phyloP scores from a whole-genome alignment of 2,888 invertebrate genomes.

The Gryllus longicercus region DNA sequence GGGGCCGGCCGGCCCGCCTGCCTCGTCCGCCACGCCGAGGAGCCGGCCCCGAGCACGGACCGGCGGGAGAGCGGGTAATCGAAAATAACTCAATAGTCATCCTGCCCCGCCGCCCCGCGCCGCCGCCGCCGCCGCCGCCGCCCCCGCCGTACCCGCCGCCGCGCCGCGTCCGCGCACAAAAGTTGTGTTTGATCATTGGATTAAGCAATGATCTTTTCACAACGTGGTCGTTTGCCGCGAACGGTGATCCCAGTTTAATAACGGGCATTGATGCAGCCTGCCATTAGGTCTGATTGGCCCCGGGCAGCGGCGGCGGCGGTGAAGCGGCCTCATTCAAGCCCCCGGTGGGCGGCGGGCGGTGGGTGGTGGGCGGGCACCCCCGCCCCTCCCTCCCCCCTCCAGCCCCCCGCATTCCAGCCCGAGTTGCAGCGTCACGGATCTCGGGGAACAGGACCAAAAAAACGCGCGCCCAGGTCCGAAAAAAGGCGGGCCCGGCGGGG shows the following conservation, averaged over 20 bases:
- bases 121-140: not conserved
- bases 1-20: not conserved
- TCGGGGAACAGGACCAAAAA: not conserved
- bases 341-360: not conserved
- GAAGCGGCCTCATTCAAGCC: no score
- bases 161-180: conserved; percentile 6
- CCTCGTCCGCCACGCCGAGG: not conserved
- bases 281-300: conserved; percentile 22
- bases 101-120: not conserved
- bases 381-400: conserved; percentile 19
- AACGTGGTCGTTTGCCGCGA: conserved; percentile 22
- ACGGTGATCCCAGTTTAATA: conserved; percentile 29
- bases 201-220: conserved; percentile 29
- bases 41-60: not conserved
- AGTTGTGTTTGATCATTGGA: conserved; percentile 25
- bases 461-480: not conserved
- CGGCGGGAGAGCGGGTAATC: not conserved
- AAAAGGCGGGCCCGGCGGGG: not conserved
- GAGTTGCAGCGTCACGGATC: not conserved
- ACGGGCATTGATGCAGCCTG: conserved; percentile 23
- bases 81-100: conserved; percentile 17
- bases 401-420: conserved; percentile 19
- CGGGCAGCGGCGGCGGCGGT: conserved; percentile 11
- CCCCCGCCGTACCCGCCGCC: not conserved
- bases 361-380: not conserved